Base-by-base conservation (phyloP, 2,113 vertebrate species). In the Ardeotis arabs region DNA sequence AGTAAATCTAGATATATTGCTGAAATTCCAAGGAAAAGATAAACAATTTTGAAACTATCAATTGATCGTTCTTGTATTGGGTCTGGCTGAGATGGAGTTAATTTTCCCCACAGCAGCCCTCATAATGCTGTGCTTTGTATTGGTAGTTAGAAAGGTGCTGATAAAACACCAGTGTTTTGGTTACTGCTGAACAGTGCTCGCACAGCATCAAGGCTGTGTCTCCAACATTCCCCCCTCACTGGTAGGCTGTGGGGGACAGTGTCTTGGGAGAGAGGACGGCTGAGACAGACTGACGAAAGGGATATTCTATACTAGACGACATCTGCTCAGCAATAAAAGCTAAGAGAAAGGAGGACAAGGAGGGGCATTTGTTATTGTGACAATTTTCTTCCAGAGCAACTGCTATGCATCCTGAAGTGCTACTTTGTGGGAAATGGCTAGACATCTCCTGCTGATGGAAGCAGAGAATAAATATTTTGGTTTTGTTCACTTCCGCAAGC, bases 381-480 rank as follows among this genome's bases (percentile, higher is more conserved):
- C 41, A 41, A 41, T 41, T 41, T 41, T 41, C 41, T 75, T 66
- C 60, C 15, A 4, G 15, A 49, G 28, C 27, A 39, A 59, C 5
- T 0, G 2, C 24, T 33, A 16, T 0, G 1, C 1, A 1, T n/a
- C 23, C 27, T 28, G 35, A 76, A 6, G 52, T 7, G 15, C 44
- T 58, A 3, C 24, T 41, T 76, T 29, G n/a, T 2, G 10, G 14
- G 9, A 33, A 67, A 52, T 58, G 41, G 27, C 41, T 49, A 60
- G 24, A n/a, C 17, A 47, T 64, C 1, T 1, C 14, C 14, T 66
- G 50, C 22, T 75, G 22, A 31, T 33, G 27, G 50, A 49, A 45
- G 47, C 23, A 35, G 20, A 84, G 45, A 50, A 50, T 22, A 79
- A 21, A 39, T 47, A 5, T 17, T 64, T 73, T 33, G 8, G 5